These are phyloP conservation scores for Lithophane socia DNA, from an alignment of 2,888 invertebrate genomes.

Conservation along the genomic window DNA sequence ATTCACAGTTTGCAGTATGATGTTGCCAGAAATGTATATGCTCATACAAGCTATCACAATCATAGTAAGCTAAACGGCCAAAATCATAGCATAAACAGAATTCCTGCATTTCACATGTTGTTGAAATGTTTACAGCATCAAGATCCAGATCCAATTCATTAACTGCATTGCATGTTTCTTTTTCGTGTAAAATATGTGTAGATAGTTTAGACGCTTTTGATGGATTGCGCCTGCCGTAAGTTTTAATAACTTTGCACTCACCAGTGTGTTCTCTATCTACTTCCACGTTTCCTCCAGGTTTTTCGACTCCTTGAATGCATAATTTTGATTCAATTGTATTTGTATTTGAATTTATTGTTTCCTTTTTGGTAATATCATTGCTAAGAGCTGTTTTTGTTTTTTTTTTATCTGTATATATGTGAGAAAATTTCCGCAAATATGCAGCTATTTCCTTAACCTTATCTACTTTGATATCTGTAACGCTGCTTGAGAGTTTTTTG, in stretches of 20 bases:
- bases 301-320: conserved; percentile 82
- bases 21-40: conserved; percentile 82
- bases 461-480: conserved; percentile 51
- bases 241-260: conserved; percentile 67
- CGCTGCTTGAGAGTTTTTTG: conserved; percentile 42
- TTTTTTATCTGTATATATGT: conserved; percentile 55
- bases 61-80: conserved; percentile 76
- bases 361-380: conserved; percentile 38
- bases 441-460: conserved; percentile 72
- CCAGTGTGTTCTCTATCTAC: conserved; percentile 23
- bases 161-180: conserved; percentile 25
- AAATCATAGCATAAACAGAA: conserved; percentile 84
- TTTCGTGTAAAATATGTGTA: conserved; percentile 35
- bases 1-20: conserved; percentile 65
- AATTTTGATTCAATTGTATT: conserved; percentile 75
- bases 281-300: conserved; percentile 77
- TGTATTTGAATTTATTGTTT: conserved; percentile 48
- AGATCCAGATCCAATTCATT: conserved; percentile 35
- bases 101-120: conserved; percentile 53
- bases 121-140: conserved; percentile 42
- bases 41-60: conserved; percentile 73
- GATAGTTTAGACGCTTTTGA: conserved; percentile 31
- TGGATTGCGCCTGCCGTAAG: conserved; percentile 72
- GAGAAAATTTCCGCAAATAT: conserved; percentile 67
- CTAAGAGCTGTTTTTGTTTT: conserved; percentile 46